phyloP scores from a whole-genome alignment of 2,888 invertebrate genomes.

The Oligia fasciuncula region DNA sequence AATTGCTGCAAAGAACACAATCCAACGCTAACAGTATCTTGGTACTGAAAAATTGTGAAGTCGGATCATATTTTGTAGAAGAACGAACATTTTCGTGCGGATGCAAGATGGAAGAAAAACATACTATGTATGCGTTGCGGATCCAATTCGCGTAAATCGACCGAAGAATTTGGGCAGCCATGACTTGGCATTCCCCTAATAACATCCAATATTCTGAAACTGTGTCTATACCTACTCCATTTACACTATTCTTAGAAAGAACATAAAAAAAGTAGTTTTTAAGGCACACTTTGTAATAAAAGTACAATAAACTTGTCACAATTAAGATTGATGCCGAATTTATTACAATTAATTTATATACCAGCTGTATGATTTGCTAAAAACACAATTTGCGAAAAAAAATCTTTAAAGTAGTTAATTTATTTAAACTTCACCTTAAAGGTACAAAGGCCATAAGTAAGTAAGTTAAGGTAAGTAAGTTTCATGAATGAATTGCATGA shows the following conservation, averaged over 20 bases:
- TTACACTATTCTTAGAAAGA: neutral
- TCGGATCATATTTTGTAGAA: conserved; percentile 40
- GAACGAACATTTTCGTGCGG: conserved; percentile 32
- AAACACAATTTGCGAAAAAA: neutral
- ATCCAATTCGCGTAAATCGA: conserved; percentile 40
- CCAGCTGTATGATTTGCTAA: neutral
- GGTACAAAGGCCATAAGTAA: neutral
- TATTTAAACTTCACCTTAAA: neutral
- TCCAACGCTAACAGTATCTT: conserved; percentile 32
- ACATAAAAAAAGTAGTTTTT: neutral
- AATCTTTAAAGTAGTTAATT: neutral
- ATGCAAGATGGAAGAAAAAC: conserved; percentile 47
- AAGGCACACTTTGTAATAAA: neutral
- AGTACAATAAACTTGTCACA: neutral
- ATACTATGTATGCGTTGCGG: conserved; percentile 26
- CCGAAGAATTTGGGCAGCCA: conserved; percentile 16
- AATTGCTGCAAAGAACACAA: conserved; percentile 42
- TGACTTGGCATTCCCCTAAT: neutral
- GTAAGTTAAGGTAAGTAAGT: conserved; percentile 1
- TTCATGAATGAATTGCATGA: conserved; percentile 4
- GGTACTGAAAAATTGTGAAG: conserved; percentile 46
- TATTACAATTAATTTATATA: too few species aligned
- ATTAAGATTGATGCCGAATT: neutral
- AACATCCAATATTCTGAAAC: neutral
- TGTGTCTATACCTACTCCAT: neutral